phyloP scores from a whole-genome alignment of 35 echinoderm and acorn worm species.

The Lytechinus variegatus region DNA sequence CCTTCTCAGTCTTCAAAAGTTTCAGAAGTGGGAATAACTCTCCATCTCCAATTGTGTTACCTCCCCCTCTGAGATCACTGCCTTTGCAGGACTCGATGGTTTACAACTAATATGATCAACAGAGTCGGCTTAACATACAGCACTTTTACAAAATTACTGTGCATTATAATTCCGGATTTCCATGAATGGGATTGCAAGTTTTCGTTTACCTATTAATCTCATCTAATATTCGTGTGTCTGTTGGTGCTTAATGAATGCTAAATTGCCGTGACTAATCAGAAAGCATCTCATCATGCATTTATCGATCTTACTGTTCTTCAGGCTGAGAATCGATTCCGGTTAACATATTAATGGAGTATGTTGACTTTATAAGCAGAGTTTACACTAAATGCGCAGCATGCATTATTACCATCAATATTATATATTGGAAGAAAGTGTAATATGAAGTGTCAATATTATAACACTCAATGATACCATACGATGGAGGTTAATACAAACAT shows the following conservation, averaged over 20 bases:
- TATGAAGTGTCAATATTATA: too few species aligned
- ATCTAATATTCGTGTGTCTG: background rate
- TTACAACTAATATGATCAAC: background rate
- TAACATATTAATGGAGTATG: background rate
- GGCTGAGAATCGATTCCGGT: background rate
- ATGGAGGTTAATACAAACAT: too few species aligned
- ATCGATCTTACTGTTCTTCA: background rate
- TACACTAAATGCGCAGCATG: too few species aligned
- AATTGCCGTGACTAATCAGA: slow-evolving; percentile 1
- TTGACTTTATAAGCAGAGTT: too few species aligned
- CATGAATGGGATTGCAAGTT: background rate
- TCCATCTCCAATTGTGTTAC: too few species aligned
- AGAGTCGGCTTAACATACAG: background rate
- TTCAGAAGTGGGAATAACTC: too few species aligned
- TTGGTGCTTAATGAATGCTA: background rate
- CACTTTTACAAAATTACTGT: background rate
- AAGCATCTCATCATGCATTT: background rate
- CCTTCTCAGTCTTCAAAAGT: too few species aligned
- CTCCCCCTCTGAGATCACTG: too few species aligned
- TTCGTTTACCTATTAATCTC: background rate
- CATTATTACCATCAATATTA: too few species aligned
- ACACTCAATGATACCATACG: too few species aligned
- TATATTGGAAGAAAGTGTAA: too few species aligned
- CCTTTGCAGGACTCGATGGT: too few species aligned
- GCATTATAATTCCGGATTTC: background rate